Conservation (phyloP, 2,113 vertebrate species). For the human (Homo sapiens) region GRCh38 chr16:65170001-65170500, state of each 20-base stretch:
- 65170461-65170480: not conserved
- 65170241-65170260: not conserved
- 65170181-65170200: not conserved
- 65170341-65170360: not conserved
- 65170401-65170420: not conserved
- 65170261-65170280: not conserved
- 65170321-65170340: not conserved
- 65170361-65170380: not conserved
- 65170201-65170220: not conserved
- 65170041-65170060: not conserved
- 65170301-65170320: not conserved
- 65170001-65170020: not conserved
- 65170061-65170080: not conserved
- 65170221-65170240: not conserved
- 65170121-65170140: not conserved
- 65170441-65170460: not conserved
- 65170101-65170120: not conserved
- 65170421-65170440: not conserved
- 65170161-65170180: not conserved
- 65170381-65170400: not conserved
- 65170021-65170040: not conserved
- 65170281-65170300: not conserved
- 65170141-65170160: not conserved
- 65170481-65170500: not conserved
- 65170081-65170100: not conserved